These are phyloP conservation scores for Notarius quadriscutis DNA, from an alignment of 2,113 vertebrate genomes.

Conservation along the genomic window DNA sequence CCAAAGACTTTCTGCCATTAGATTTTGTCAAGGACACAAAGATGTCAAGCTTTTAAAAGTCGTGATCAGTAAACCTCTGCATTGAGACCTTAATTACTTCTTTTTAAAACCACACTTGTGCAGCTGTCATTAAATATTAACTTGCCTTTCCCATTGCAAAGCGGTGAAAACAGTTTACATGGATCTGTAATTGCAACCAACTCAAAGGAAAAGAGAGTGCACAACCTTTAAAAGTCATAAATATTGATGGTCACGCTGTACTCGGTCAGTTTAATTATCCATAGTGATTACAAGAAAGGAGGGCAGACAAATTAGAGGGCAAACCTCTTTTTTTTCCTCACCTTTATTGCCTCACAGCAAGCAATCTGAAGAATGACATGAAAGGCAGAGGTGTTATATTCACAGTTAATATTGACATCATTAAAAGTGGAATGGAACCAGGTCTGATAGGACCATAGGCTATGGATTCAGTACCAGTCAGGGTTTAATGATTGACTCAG, in stretches of 20 bases:
- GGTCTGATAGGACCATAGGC: conserved; percentile 4
- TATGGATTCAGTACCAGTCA: conserved; percentile 23
- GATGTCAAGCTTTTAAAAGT: neutral
- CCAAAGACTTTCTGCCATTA: neutral
- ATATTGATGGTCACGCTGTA: conserved; percentile 49
- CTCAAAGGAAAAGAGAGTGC: conserved; percentile 40
- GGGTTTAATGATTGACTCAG: conserved; percentile 57
- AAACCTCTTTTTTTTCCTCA: neutral
- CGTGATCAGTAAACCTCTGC: neutral
- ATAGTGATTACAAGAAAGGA: conserved; percentile 32
- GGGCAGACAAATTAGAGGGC: neutral
- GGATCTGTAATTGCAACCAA: conserved; percentile 44
- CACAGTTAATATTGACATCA: conserved; percentile 33
- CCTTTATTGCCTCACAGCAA: neutral
- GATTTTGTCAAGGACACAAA: neutral
- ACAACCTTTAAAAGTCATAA: conserved; percentile 49
- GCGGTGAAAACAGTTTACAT: conserved; percentile 40
- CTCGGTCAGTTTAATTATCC: conserved; percentile 46
- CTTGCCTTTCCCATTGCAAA: conserved; percentile 28
- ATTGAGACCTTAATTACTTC: conserved; percentile 32
- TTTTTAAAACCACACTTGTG: conserved; percentile 31
- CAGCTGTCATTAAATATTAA: conserved; percentile 52
- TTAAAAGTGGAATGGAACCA: conserved; percentile 31
- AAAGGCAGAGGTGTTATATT: conserved; percentile 8
- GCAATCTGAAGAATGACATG: neutral